Evolutionary conservation across 2,888 invertebrate genomes (phyloP).

Genomic region (Cephus sareptanus): DNA sequence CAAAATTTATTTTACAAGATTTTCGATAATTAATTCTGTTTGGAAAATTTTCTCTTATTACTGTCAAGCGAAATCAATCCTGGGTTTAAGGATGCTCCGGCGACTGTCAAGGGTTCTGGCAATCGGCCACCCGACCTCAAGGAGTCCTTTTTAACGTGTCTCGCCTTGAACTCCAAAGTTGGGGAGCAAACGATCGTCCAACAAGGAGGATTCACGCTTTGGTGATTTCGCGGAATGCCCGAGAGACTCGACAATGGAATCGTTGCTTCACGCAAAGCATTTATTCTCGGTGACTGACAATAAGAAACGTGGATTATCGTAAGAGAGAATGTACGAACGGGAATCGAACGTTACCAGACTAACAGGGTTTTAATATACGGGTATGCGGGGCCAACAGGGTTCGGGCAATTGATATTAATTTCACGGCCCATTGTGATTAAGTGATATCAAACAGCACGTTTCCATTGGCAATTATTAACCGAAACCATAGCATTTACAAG

Average conservation of each 20-base stretch:
- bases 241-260: neutral
- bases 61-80: neutral
- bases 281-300: neutral
- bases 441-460: neutral
- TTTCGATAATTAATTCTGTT: neutral
- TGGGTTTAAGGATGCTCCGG: neutral
- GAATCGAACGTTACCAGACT: neutral
- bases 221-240: slow-evolving; percentile 36
- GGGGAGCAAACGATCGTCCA: slow-evolving; percentile 23
- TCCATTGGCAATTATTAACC: neutral
- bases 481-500: neutral
- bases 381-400: slow-evolving; percentile 34
- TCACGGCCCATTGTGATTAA: slow-evolving; percentile 16
- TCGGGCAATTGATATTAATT: slow-evolving; percentile 36
- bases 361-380: slow-evolving; percentile 20
- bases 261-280: neutral
- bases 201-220: slow-evolving; percentile 35
- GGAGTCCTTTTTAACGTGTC: neutral
- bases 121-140: neutral
- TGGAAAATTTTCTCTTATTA: too few relatives aligned
- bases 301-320: neutral
- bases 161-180: slow-evolving; percentile 13
- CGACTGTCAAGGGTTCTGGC: neutral
- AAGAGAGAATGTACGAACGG: neutral
- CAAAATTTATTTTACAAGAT: neutral